Percentiles rank a stretch among this genome's conserved stretches.
Conservation (phyloP, 2,113 vertebrate genomes). For the Lipophrys pholis region DNA sequence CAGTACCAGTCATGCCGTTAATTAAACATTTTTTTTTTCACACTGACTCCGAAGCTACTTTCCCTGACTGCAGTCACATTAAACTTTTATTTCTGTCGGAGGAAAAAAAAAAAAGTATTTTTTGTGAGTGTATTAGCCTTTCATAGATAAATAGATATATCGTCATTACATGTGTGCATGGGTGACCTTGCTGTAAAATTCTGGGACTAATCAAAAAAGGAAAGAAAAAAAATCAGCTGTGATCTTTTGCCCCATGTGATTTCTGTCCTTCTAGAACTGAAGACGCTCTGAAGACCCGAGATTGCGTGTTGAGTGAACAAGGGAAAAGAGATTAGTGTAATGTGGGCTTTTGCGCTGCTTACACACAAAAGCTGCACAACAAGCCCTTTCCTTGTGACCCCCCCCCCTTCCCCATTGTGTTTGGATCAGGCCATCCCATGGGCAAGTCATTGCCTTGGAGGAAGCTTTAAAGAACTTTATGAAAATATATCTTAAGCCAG, state of each 20-base stretch:
- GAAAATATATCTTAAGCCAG: conserved; percentile 62
- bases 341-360: conserved; percentile 65
- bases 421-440: conserved; percentile 67
- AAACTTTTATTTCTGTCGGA: conserved; percentile 13
- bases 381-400: conserved; percentile 71
- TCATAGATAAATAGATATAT: conserved; percentile 17
- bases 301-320: conserved; percentile 74
- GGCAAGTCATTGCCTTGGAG: conserved; percentile 58
- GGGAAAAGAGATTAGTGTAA: conserved; percentile 80
- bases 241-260: conserved; percentile 55
- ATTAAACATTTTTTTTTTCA: conserved; percentile 41
- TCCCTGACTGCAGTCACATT: conserved; percentile 20
- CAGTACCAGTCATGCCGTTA: conserved; percentile 33
- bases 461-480: conserved; percentile 56
- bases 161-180: neutral
- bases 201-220: conserved; percentile 35
- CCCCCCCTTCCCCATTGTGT: conserved; percentile 67
- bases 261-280: conserved; percentile 55
- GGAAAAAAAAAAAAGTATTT: conserved; percentile 5
- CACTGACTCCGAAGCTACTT: conserved; percentile 35
- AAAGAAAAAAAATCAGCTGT: conserved; percentile 26
- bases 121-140: conserved; percentile 3
- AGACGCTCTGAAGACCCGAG: conserved; percentile 71
- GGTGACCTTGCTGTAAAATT: conserved; percentile 64
- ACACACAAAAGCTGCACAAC: conserved; percentile 73